Evolutionary conservation across 2,113 vertebrate genomes (phyloP).

Genomic region (Anguilla rostrata): DNA sequence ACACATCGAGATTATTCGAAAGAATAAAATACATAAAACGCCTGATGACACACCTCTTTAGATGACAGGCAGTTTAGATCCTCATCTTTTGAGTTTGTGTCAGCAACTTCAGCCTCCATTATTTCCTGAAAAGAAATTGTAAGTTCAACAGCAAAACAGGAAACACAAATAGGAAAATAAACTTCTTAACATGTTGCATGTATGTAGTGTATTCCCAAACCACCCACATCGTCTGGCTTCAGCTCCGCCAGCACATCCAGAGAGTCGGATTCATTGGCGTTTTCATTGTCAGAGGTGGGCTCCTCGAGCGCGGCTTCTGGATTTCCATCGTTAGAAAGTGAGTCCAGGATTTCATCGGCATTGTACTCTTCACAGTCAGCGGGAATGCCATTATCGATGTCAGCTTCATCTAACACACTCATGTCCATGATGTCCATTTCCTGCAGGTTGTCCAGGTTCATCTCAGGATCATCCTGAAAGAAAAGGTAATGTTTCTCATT

Average conservation of each 20-base stretch:
- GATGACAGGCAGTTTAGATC: constrained; percentile 28
- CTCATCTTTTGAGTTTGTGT: constrained; percentile 43
- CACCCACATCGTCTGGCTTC: constrained; percentile 61
- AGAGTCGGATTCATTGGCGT: constrained; percentile 36
- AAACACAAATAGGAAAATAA: background rate
- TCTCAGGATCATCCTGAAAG: constrained; percentile 75
- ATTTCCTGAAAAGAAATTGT: constrained; percentile 25
- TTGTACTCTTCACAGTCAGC: constrained; percentile 72
- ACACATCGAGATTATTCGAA: background rate
- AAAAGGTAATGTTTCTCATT: constrained; percentile 24
- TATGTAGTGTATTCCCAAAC: background rate
- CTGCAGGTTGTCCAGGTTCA: constrained; percentile 77
- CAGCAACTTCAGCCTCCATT: constrained; percentile 30
- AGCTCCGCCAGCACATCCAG: constrained; percentile 50
- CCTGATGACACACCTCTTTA: constrained; percentile 37
- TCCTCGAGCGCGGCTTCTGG: constrained; percentile 60
- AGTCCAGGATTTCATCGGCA: constrained; percentile 65
- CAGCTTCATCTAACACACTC: constrained; percentile 80
- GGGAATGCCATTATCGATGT: constrained; percentile 75
- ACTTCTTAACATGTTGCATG: background rate
- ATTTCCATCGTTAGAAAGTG: constrained; percentile 63
- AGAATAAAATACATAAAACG: constrained; percentile 28
- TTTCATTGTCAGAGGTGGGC: constrained; percentile 57
- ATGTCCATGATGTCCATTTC: constrained; percentile 86
- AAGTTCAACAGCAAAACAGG: background rate